Evolutionary conservation across 2,888 invertebrate species (phyloP), one percentile per base, ranked within the genome.

Genomic region (Geophilus truncorum): DNA sequence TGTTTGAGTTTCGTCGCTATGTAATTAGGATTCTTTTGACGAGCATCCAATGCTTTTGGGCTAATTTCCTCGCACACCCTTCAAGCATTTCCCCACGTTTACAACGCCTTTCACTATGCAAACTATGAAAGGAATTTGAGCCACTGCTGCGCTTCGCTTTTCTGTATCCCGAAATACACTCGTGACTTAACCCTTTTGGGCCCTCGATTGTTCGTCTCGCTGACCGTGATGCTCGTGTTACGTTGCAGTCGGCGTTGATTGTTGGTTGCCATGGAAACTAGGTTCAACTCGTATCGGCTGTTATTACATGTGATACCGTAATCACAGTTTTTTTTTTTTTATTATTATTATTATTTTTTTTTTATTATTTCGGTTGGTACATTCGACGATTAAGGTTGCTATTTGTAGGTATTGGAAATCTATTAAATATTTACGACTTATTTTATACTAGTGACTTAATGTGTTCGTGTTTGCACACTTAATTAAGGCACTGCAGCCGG

Each of bases 31-130:
- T 62, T 62, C 57, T 62, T 62, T 62, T 62, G 57, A 62, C 57
- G 57, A 62, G 57, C 57, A 62, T n/a, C 23, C 57, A 62, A 62
- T 62, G 57, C 57, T 62, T 23, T 62, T 62, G 57, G 57, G 57
- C 57, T 62, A 62, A 62, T 62, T 62, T 62, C 1, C 23, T 18
- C 23, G 57, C 57, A 62, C 57, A 23, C 21, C 57, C 57, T 62
- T 62, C 57, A 18, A 9, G 57, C 18, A 62, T 62, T 62, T 62
- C 9, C 57, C 1, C 57, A 23, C 57, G 57, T 62, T 62, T 62
- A 62, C 57, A 62, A 62, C 57, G 57, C 57, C 57, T 62, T 62
- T 62, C n/a, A 62, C 57, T 62, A 62, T 62, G 57, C 57, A 62
- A 62, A 62, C 21, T 62, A 62, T 62, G 57, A 18, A 9, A 23